Evolutionary conservation across 2,797 vertebrate species (phyloP).

Genomic region (Varecia variegata): DNA sequence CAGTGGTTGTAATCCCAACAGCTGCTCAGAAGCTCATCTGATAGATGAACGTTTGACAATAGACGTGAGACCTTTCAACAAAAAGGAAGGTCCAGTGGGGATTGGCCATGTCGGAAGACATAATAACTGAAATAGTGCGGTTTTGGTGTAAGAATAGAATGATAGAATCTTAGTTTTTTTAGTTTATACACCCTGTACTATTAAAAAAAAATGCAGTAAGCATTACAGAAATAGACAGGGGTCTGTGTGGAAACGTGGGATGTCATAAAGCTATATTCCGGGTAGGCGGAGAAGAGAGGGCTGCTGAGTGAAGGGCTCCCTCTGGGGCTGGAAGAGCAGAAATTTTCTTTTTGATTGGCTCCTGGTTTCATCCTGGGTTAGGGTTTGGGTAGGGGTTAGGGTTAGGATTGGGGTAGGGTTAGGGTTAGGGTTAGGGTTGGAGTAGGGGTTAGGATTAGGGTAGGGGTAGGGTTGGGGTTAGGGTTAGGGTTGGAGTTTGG

Average conservation of each 20-base stretch:
- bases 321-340: not conserved
- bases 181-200: too few relatives aligned
- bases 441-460: too few relatives aligned
- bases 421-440: too few relatives aligned
- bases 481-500: too few relatives aligned
- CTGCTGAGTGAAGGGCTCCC: too few relatives aligned
- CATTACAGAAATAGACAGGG: not conserved
- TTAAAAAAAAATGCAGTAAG: not conserved
- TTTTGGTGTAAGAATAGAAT: not conserved
- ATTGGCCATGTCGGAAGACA: not conserved
- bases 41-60: not conserved
- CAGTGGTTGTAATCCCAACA: not conserved
- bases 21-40: not conserved
- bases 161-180: not conserved
- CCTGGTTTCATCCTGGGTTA: not conserved
- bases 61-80: not conserved
- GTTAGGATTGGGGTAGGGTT: too few relatives aligned
- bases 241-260: rapidly evolving
- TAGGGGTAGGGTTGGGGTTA: too few relatives aligned
- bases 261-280: rapidly evolving
- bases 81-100: not conserved
- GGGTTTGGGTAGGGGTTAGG: too few relatives aligned
- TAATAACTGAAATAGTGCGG: too few relatives aligned
- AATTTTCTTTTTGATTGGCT: not conserved
- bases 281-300: not conserved